These are phyloP conservation scores for Pseudoatta argentina DNA, from an alignment of 1,140 invertebrate species.

Conservation along the genomic window DNA sequence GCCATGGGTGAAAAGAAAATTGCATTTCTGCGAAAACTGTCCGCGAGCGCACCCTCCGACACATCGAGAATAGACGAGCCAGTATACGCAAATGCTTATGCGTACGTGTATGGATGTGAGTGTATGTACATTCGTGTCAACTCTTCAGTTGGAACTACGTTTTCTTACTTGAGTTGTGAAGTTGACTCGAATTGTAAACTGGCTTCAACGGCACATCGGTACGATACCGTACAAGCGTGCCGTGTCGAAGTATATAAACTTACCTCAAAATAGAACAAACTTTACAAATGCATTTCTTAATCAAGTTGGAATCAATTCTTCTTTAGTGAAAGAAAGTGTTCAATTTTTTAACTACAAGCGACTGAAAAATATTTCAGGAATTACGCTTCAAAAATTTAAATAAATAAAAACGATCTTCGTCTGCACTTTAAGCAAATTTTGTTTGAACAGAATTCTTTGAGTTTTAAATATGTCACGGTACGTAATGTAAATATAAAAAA, in stretches of 20 bases:
- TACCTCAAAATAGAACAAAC: constrained; percentile 23
- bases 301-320: constrained; percentile 29
- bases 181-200: constrained; percentile 57
- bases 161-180: constrained; percentile 40
- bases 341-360: neutral
- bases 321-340: neutral
- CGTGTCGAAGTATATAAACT: constrained; percentile 10
- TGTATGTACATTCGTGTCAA: neutral
- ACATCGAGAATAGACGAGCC: neutral
- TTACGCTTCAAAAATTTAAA: neutral
- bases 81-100: neutral
- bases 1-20: constrained; percentile 52
- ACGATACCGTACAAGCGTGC: neutral
- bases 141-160: constrained; percentile 41
- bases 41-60: constrained; percentile 1
- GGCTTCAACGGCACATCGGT: constrained; percentile 31
- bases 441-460: neutral
- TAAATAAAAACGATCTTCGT: neutral
- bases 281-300: neutral
- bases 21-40: constrained; percentile 36
- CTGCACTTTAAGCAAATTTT: neutral
- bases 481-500: neutral
- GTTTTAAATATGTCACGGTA: neutral
- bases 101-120: neutral
- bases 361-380: neutral